Evolutionary conservation across 2,888 invertebrate species (phyloP).

Genomic region (Pyrochroa serraticornis): DNA sequence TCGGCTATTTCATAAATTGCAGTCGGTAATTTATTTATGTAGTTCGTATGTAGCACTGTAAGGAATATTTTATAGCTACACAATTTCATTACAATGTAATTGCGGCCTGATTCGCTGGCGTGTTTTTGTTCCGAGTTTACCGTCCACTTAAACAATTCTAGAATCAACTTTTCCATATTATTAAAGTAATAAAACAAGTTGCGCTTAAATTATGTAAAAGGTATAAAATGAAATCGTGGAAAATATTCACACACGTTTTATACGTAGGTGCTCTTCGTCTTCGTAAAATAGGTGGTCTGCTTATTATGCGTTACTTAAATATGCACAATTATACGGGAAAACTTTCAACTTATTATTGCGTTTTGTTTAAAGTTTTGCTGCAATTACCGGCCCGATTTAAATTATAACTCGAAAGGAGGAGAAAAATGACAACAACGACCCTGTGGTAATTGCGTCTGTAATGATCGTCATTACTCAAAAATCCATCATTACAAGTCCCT

Average conservation of each 20-base stretch:
- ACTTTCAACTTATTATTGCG: constrained; percentile 23
- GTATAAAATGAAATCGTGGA: constrained; percentile 44
- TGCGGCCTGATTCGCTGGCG: constrained; percentile 30
- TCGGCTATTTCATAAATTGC: constrained; percentile 31
- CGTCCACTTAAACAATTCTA: constrained; percentile 35
- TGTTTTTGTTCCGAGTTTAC: constrained; percentile 34
- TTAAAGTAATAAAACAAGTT: constrained; percentile 42
- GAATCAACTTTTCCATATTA: constrained; percentile 36
- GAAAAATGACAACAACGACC: not conserved
- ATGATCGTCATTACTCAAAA: no score
- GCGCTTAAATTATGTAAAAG: constrained; percentile 38
- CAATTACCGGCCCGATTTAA: not conserved
- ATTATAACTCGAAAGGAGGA: not conserved
- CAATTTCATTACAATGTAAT: constrained; percentile 33
- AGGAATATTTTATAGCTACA: constrained; percentile 32
- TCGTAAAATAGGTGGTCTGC: constrained; percentile 19
- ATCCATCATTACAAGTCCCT: no score
- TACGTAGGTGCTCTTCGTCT: not conserved
- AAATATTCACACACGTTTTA: constrained; percentile 39
- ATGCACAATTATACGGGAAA: constrained; percentile 40
- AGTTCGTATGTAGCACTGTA: constrained; percentile 27
- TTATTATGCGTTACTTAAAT: constrained; percentile 38
- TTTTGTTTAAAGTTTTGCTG: constrained; percentile 9
- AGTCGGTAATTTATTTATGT: constrained; percentile 30
- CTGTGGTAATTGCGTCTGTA: no score